Conservation (phyloP, 2,113 vertebrate species). For the Alectura lathami region DNA sequence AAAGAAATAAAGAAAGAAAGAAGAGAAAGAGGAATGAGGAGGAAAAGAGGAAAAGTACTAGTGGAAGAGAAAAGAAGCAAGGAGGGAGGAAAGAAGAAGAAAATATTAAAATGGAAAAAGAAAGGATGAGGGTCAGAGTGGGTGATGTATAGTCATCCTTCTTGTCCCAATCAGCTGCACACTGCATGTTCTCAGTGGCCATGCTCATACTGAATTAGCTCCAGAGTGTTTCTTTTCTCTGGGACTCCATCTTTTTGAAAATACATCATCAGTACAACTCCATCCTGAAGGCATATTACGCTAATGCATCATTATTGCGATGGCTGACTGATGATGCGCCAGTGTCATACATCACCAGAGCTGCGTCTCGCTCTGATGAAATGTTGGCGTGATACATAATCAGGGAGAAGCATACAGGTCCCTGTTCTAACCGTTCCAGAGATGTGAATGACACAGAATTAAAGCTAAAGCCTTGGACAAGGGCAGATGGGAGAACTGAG, state of each 20-base stretch:
- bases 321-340: constrained; percentile 61
- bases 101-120: constrained; percentile 44
- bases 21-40: not conserved
- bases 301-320: constrained; percentile 73
- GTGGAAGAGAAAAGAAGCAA: not conserved
- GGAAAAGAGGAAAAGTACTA: not conserved
- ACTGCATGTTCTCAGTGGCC: not conserved
- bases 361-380: constrained; percentile 14
- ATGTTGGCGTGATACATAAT: constrained; percentile 55
- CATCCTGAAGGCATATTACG: constrained; percentile 70
- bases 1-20: not conserved
- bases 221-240: constrained; percentile 55
- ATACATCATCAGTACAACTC: constrained; percentile 66
- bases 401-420: constrained; percentile 26
- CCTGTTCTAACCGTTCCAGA: not conserved
- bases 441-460: constrained; percentile 26
- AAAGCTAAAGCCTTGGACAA: constrained; percentile 29
- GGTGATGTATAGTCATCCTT: constrained; percentile 31
- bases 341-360: constrained; percentile 62
- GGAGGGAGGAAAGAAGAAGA: not conserved
- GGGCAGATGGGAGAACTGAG: not conserved
- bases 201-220: constrained; percentile 42
- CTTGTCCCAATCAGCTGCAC: constrained; percentile 31
- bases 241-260: constrained; percentile 59
- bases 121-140: constrained; percentile 32